Percentiles rank a stretch among this genome's conserved stretches.
These are phyloP conservation scores for Liparis tanakae DNA, from an alignment of 2,797 vertebrate species.

Conservation along the genomic window DNA sequence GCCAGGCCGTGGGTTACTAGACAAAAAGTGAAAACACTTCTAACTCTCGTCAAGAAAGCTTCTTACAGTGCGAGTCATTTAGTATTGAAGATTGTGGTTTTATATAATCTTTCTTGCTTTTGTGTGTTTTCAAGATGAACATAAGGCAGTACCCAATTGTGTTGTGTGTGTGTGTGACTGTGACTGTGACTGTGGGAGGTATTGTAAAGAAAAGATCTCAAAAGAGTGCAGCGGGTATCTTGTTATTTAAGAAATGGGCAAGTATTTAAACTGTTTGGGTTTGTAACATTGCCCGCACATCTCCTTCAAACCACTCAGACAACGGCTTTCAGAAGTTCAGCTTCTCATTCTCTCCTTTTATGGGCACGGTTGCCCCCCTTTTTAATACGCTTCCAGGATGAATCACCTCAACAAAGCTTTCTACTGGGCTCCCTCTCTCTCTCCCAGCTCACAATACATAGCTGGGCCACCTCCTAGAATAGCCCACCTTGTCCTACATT, in stretches of 20 bases:
- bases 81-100: not conserved
- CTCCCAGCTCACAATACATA: conserved; percentile 34
- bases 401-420: conserved; percentile 58
- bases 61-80: not conserved
- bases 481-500: conserved; percentile 49
- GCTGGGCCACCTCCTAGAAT: conserved; percentile 51
- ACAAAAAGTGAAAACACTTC: too few relatives aligned
- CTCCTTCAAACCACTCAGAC: conserved; percentile 45
- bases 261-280: conserved; percentile 46
- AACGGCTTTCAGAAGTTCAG: conserved; percentile 23
- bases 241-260: conserved; percentile 42
- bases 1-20: too few relatives aligned
- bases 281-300: conserved; percentile 48
- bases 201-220: conserved; percentile 20
- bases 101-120: not conserved
- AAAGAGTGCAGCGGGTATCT: conserved; percentile 15
- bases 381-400: conserved; percentile 55
- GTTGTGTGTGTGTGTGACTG: conserved; percentile 9
- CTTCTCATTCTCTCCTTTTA: conserved; percentile 54
- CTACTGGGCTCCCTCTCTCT: conserved; percentile 27
- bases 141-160: conserved; percentile 3
- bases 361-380: conserved; percentile 49
- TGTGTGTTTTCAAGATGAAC: not conserved
- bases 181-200: conserved; percentile 16
- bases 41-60: not conserved